A percentile compares a stretch with the other conserved stretches of the same genome.
Conservation (phyloP, 2,113 vertebrate genomes). For the Puffinus mauretanicus region DNA sequence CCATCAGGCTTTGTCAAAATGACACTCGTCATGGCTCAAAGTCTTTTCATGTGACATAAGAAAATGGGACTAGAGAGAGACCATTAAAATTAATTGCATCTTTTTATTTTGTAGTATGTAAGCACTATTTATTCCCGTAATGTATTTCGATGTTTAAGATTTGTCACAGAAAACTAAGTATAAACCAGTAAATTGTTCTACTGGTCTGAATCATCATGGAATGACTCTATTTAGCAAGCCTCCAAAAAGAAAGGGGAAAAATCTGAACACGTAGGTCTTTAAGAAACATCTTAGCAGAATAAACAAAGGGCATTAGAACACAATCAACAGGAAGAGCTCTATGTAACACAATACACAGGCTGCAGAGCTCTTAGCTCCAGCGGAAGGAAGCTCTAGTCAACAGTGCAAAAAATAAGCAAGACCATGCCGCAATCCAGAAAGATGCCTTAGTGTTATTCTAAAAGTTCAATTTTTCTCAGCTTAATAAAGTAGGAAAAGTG, state of each 20-base stretch:
- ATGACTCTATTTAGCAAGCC: background rate
- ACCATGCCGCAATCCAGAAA: background rate
- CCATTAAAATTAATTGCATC: background rate
- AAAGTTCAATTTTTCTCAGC: background rate
- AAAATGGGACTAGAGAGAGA: background rate
- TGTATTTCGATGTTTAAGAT: background rate
- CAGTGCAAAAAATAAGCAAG: constrained; percentile 11
- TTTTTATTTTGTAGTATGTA: background rate
- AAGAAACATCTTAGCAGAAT: constrained; percentile 68
- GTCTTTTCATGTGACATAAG: background rate
- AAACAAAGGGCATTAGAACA: constrained; percentile 69
- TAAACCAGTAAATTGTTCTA: background rate
- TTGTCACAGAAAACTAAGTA: background rate
- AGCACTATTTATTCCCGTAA: background rate
- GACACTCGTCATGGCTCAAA: background rate
- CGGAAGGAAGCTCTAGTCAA: constrained; percentile 62
- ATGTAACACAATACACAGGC: constrained; percentile 60
- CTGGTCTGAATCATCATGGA: background rate
- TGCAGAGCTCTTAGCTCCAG: constrained; percentile 25
- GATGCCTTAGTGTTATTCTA: background rate
- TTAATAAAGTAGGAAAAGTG: background rate
- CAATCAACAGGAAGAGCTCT: constrained; percentile 74
- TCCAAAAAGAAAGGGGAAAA: background rate
- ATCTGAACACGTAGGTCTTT: constrained; percentile 17
- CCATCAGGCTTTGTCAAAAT: background rate